Percentiles rank a stretch among this genome's conserved stretches.
Evolutionary conservation across 2,888 invertebrate species (phyloP).

Genomic region (Tenthredo notha): DNA sequence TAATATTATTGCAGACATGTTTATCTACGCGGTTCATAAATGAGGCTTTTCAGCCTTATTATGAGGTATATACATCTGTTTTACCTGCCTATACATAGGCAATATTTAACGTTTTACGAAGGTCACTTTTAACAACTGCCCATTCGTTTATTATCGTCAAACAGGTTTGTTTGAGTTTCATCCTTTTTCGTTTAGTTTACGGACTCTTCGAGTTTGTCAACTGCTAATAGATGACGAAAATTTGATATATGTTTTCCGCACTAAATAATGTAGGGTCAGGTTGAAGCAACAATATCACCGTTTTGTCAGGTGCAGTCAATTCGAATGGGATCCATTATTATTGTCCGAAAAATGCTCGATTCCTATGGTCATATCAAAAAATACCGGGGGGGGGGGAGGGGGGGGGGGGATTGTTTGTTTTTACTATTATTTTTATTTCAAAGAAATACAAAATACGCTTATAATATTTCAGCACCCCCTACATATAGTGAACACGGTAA

Average conservation of each 20-base stretch:
- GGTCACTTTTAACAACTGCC: constrained; percentile 11
- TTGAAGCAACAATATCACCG: background rate
- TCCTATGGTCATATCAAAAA: no score
- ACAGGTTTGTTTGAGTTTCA: constrained; percentile 22
- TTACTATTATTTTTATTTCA: background rate
- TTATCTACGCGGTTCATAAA: background rate
- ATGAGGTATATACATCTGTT: background rate
- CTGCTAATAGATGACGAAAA: constrained; percentile 20
- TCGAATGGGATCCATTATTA: background rate
- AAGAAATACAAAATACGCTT: background rate
- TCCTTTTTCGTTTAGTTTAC: constrained; percentile 2
- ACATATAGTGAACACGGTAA: background rate
- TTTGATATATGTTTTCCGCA: background rate
- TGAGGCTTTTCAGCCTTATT: background rate
- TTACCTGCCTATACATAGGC: background rate
- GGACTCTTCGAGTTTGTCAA: constrained; percentile 10
- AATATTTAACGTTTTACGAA: constrained; percentile 22
- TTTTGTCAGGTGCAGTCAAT: background rate
- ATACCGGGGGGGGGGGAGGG: no score
- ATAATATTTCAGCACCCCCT: background rate
- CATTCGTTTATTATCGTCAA: background rate
- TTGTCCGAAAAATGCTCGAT: background rate
- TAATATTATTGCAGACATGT: constrained; percentile 35
- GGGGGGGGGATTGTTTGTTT: no score
- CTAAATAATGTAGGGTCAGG: background rate